Evolutionary conservation across 2,888 invertebrate species (phyloP), one percentile per base, ranked within the genome.

Genomic region (Macrophya annulata): DNA sequence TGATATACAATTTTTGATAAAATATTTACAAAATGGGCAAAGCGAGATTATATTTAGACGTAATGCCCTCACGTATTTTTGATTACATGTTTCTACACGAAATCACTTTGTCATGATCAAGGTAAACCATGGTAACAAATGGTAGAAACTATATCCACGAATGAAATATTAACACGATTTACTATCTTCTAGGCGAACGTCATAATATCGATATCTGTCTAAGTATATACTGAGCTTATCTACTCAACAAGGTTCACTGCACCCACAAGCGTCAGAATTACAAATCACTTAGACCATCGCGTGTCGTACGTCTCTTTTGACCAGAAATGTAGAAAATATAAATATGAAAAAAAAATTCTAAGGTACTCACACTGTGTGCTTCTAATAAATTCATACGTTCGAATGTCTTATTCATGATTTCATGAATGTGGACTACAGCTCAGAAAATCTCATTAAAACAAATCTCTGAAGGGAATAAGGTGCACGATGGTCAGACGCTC

Each of bases 1-100:
- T 15, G 65, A 68, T 0, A 3, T 37, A 10, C n/a, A 37, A 37
- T 37, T 15, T 68, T 68, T 68, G 1, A 6, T 37, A 15, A 1
- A 68, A 25, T 68, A 6, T 68, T 37, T 31, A 25, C n/a, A 17
- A 4, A 68, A 12, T 4, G 37, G 68, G 68, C 37, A 68, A 17
- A 68, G 6, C 68, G 68, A 68, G 17, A 68, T 68, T 68, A 37
- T 68, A 37, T 68, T 37, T 37, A 37, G 37, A 68, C 68, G 68
- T 17, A 68, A 68, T 68, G 68, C 68, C 68, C 37, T 31, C 4
- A 25, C 25, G 10, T 25, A 25, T 21, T 6, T 12, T 10, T 25
- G 62, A 62, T 62, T 25, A 4, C 21, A 25, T 62, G 62, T 62
- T 25, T 21, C 21, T 12, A 25, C 62, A 62, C 10, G 62, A 3